These are phyloP conservation scores for Mobula hypostoma DNA, from an alignment of 2,113 vertebrate genomes.

Conservation along the genomic window DNA sequence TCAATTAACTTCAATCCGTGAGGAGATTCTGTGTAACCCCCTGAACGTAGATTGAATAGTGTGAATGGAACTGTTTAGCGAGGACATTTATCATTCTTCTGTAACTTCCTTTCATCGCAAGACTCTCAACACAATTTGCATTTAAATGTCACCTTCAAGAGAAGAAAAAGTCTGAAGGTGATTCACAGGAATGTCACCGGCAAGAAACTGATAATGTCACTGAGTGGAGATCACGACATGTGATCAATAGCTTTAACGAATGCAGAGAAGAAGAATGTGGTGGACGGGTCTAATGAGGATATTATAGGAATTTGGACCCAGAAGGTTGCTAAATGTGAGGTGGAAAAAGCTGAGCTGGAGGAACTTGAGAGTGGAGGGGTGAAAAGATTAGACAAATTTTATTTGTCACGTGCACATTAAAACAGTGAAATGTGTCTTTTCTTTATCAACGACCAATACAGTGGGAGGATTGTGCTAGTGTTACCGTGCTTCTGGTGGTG, in stretches of 20 bases:
- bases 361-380: background rate
- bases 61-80: too few species aligned
- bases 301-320: background rate
- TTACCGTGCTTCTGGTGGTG: too few species aligned
- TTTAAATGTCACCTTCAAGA: background rate
- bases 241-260: background rate
- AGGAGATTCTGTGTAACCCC: too few species aligned
- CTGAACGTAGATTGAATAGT: background rate
- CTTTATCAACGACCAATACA: too few species aligned
- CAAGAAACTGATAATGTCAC: background rate
- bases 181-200: background rate
- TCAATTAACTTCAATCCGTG: too few species aligned
- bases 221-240: background rate
- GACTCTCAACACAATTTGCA: too few species aligned
- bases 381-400: too few species aligned
- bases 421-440: too few species aligned
- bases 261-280: background rate
- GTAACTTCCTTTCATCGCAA: too few species aligned
- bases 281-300: background rate
- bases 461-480: too few species aligned
- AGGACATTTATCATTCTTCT: too few species aligned
- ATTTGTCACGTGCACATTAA: too few species aligned
- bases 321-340: background rate
- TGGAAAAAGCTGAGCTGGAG: background rate
- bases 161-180: background rate